Base-by-base conservation (phyloP, 2,888 invertebrate species). In the Lithophane socia region DNA sequence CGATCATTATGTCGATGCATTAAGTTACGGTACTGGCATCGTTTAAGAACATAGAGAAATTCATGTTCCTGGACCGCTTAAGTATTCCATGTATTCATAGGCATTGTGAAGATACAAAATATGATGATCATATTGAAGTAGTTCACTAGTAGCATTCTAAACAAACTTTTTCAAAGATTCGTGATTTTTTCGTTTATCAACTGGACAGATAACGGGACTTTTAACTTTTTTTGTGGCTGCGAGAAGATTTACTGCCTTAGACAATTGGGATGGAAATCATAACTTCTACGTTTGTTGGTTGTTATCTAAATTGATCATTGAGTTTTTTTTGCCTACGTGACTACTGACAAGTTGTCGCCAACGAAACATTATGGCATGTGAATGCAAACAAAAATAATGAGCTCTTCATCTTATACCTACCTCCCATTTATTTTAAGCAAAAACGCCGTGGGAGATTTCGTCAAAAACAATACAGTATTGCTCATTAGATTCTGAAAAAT, bases 401-500 rank as follows among this genome's bases (percentile, higher is more conserved):
- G 66, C 61, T 44, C 65, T 80, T 80, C 18, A 7, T 68, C 21
- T 56, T 21, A 54, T n/a, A 63, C 60, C 49, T 69, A 52, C 18
- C 37, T 70, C 12, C 37, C 21, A 47, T 69, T 66, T 77, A 81
- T 82, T 82, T 81, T 73, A 58, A 73, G 65, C 58, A 77, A 56
- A 69, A 56, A 24, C 73, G 42, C 24, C 54, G 54, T 73, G 73
- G 77, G 82, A 63, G 60, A 68, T 76, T 71, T 49, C 13, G 44
- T 13, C 47, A 37, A 56, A 52, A 52, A 69, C 24, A 73, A 67
- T 49, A 67, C 79, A 54, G 24, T 66, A 72, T 58, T 16, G 37
- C 4, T 60, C n/a, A 66, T 61, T 79, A 61, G 13, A 61, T 80
- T 64, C 21, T 42, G 16, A 13, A 21, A 58, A 54, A 71, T 37